A percentile compares a stretch with the other conserved stretches of the same genome.
phyloP scores from a whole-genome alignment of 2,888 invertebrate genomes.

The Lysandra coridon region DNA sequence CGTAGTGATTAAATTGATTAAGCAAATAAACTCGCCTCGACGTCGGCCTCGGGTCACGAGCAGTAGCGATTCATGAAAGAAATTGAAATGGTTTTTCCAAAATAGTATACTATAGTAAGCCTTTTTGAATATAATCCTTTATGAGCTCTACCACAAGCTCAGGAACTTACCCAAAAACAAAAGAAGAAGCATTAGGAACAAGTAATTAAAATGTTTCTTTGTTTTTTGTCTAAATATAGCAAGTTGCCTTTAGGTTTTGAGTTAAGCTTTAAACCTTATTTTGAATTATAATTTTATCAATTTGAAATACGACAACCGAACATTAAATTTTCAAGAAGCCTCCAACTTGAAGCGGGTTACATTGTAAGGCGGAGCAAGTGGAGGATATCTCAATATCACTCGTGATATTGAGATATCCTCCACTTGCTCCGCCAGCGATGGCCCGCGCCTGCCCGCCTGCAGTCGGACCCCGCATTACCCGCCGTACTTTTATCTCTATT shows the following conservation, averaged over 20 bases:
- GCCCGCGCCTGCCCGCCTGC: slow-evolving; percentile 24
- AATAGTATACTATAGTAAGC: too few relatives aligned
- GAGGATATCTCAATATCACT: slow-evolving; percentile 40
- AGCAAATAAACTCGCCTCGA: slow-evolving; percentile 37
- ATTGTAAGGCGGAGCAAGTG: slow-evolving; percentile 28
- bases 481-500: not conserved
- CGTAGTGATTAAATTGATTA: slow-evolving; percentile 42
- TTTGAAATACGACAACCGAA: not conserved
- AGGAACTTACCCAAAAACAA: too few relatives aligned
- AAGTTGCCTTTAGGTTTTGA: too few relatives aligned
- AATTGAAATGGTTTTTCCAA: not conserved
- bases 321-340: not conserved
- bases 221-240: too few relatives aligned
- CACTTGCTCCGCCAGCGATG: too few relatives aligned
- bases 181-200: too few relatives aligned
- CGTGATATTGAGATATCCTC: too few relatives aligned
- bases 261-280: not conserved
- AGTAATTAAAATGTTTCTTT: too few relatives aligned
- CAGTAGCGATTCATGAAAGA: not conserved
- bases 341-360: not conserved
- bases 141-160: too few relatives aligned
- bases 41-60: not conserved
- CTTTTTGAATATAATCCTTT: too few relatives aligned
- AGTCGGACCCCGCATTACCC: not conserved
- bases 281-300: not conserved